Conservation (phyloP, 1,140 invertebrate genomes). For the Drosophila kepulauana region DNA sequence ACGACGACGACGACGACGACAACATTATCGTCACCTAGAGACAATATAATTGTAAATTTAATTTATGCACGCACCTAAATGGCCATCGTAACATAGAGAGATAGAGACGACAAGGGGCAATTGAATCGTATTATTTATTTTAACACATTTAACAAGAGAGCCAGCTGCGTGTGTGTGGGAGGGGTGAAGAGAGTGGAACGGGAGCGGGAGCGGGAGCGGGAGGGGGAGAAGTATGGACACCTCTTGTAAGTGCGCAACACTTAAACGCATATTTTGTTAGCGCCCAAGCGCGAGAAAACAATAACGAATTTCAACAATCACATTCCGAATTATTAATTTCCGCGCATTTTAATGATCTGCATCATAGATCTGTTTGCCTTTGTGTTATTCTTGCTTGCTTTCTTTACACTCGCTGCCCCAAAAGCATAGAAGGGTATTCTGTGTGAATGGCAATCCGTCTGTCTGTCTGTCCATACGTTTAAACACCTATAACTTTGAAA, state of each 20-base stretch:
- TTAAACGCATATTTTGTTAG: conserved; percentile 28
- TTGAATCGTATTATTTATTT: conserved; percentile 1
- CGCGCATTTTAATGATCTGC: conserved; percentile 40
- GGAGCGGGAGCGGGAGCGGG: too few species aligned
- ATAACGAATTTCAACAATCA: conserved; percentile 17
- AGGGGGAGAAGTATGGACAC: not conserved
- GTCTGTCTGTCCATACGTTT: too few species aligned
- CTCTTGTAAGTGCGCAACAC: conserved; percentile 6
- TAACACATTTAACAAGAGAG: not conserved
- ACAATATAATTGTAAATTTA: conserved; percentile 81
- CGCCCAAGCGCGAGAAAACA: conserved; percentile 14
- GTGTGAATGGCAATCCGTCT: too few species aligned
- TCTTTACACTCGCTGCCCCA: too few species aligned
- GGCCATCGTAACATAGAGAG: too few species aligned
- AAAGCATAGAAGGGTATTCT: too few species aligned
- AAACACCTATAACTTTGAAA: too few species aligned
- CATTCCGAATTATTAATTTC: conserved; percentile 19
- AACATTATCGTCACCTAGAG: conserved; percentile 81
- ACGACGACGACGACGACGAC: conserved; percentile 49
- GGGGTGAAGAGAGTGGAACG: too few species aligned
- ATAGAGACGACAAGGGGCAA: conserved; percentile 21
- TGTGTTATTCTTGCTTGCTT: conserved; percentile 6
- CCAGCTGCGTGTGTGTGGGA: not conserved
- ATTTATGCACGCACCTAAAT: conserved; percentile 71
- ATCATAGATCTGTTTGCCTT: conserved; percentile 30